Conservation (phyloP, 2,113 vertebrate genomes). For the Rhea americana region DNA sequence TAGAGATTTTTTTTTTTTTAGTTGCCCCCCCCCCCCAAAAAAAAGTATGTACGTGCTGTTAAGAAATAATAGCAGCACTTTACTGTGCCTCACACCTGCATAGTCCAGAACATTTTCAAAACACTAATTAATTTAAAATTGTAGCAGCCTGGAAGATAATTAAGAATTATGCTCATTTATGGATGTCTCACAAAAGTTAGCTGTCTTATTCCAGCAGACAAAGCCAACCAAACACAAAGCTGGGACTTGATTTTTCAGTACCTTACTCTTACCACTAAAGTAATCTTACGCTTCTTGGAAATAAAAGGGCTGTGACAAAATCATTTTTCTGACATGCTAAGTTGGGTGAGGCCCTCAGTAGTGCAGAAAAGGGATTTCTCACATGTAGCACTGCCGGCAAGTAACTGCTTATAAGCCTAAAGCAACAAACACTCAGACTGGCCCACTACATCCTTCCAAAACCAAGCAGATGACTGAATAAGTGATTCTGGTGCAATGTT, state of each 20-base stretch:
- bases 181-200: not conserved
- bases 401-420: not conserved
- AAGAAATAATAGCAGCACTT: slow-evolving; percentile 22
- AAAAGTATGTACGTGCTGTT: not conserved
- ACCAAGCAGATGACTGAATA: not conserved
- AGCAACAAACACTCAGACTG: not conserved
- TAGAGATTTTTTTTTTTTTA: not conserved
- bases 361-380: not conserved
- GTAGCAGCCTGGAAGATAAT: not conserved
- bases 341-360: not conserved
- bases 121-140: slow-evolving; percentile 40
- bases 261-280: not conserved
- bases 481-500: not conserved
- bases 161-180: slow-evolving; percentile 20
- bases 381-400: not conserved
- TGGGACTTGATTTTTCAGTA: not conserved
- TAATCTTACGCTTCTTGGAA: not conserved
- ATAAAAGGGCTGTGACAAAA: not conserved
- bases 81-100: not conserved
- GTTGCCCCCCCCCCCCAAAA: too few species aligned
- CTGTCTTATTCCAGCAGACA: not conserved
- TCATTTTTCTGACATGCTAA: not conserved
- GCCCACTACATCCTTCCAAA: too few species aligned
- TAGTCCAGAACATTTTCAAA: not conserved
- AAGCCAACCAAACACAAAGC: not conserved